Percentiles rank a stretch among this genome's conserved stretches.
Conservation (phyloP, 2,888 invertebrate species). For the Lepetodrilus schrolli region DNA sequence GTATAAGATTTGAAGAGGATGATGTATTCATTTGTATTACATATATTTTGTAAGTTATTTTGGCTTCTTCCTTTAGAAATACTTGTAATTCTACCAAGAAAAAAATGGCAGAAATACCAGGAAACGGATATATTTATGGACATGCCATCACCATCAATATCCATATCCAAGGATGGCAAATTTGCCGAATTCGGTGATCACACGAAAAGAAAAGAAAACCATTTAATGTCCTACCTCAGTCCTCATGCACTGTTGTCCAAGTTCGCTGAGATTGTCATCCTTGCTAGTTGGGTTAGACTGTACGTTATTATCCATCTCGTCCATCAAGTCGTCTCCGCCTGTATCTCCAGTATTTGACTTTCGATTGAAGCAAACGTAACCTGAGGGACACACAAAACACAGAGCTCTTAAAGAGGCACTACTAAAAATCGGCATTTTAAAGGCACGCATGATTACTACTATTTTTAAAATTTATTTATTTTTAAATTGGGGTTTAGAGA, state of each 20-base stretch:
- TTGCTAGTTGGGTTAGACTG: slow-evolving; percentile 36
- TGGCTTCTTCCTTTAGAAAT: too few relatives aligned
- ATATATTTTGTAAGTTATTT: too few relatives aligned
- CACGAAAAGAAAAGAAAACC: too few relatives aligned
- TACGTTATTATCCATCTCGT: slow-evolving; percentile 49
- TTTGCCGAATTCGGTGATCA: too few relatives aligned
- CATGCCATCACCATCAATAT: too few relatives aligned
- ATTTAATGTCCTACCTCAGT: slow-evolving; percentile 56
- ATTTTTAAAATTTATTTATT: not conserved
- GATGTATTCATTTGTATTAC: too few relatives aligned
- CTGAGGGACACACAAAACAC: slow-evolving; percentile 7
- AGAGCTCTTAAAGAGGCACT: not conserved
- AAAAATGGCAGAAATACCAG: too few relatives aligned
- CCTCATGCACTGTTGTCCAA: slow-evolving; percentile 83
- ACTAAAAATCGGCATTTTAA: not conserved
- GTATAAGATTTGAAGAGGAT: too few relatives aligned
- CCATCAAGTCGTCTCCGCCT: slow-evolving; percentile 54
- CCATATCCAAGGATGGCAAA: too few relatives aligned
- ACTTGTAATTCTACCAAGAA: too few relatives aligned
- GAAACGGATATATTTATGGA: too few relatives aligned
- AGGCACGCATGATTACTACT: not conserved
- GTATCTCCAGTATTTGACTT: slow-evolving; percentile 30
- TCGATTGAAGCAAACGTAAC: slow-evolving; percentile 27
- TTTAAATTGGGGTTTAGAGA: too few relatives aligned
- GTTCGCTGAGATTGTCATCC: slow-evolving; percentile 84